Evolutionary conservation across 1,140 invertebrate genomes (phyloP).

Genomic region (Calliopsis andreniformis): DNA sequence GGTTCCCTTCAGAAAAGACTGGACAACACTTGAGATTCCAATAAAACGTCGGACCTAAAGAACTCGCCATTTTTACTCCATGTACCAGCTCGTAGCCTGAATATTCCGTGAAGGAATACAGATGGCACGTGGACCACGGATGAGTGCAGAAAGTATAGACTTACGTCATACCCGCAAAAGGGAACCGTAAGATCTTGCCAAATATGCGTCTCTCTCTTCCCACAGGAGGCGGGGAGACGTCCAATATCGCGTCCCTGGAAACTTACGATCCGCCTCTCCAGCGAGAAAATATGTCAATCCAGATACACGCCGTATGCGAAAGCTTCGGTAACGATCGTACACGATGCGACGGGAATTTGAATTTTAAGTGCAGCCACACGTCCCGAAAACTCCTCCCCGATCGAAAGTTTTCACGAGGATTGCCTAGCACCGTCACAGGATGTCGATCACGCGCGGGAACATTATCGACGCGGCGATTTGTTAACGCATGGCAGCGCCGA

Average conservation of each 20-base stretch:
- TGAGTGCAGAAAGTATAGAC: slow-evolving; percentile 15
- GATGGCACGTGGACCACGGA: slow-evolving; percentile 29
- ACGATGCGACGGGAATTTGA: slow-evolving; percentile 1
- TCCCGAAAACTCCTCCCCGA: no score
- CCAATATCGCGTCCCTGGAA: slow-evolving; percentile 34
- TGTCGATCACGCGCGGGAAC: background rate
- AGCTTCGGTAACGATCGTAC: slow-evolving; percentile 22
- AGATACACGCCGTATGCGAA: background rate
- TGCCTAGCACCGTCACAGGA: background rate
- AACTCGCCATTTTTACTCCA: slow-evolving; percentile 29
- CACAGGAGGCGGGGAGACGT: slow-evolving; percentile 4
- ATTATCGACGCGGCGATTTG: slow-evolving; percentile 32
- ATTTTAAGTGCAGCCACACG: slow-evolving; percentile 5
- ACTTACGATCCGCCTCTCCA: background rate
- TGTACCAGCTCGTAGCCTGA: slow-evolving; percentile 43
- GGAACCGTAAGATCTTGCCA: slow-evolving; percentile 24
- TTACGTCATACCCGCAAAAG: slow-evolving; percentile 33
- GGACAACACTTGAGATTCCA: no score
- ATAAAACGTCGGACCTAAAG: slow-evolving; percentile 24
- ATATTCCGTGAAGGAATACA: slow-evolving; percentile 25
- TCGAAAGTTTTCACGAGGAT: no score
- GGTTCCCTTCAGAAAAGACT: background rate
- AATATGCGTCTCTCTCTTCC: slow-evolving; percentile 9
- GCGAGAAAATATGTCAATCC: slow-evolving; percentile 34
- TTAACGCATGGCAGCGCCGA: slow-evolving; percentile 12